Evolutionary conservation across 2,888 invertebrate species (phyloP), one percentile per base, ranked within the genome.

Genomic region (Amorpha juglandis): DNA sequence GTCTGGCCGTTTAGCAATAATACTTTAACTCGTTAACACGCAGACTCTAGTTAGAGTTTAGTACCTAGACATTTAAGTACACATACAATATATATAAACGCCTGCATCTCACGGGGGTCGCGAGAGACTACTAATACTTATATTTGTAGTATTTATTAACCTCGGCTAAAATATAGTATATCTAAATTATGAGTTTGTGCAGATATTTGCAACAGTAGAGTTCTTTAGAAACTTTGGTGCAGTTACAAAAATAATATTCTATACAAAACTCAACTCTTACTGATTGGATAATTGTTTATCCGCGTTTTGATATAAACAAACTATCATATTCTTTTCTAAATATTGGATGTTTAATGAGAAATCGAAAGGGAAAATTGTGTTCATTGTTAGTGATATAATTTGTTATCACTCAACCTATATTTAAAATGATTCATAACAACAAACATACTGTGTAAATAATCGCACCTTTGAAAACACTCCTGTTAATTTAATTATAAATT

Each of bases 1-100:
- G 70, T 72, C 21, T 63, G 63, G 66, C 70, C 70, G 66, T 75
- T 80, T 80, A 82, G 71, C 74, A 71, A 70, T 58, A 68, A 21
- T 66, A 64, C 14, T 12, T 55, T n/a, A 45, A 58, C 14, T 58
- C 48, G 48, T 65, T 65, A 38, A n/a, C 65, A 48, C 38, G 35
- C n/a, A 3, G 8, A 35, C 35, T 58, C 19, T 19, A 42, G 6
- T 6, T 53, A 14, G 14, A 42, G 19, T 50, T 12, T 42, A 58
- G 58, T 42, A 58, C 11, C 19, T 58, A 19, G 9, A 8, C 50
- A 19, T 19, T 50, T 6, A 19, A 50, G 8, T 19, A 50, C 9
- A 50, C 27, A 27, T 27, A 27, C 4, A 27, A 27, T 4, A 27
- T 27, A 27, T 27, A 27, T 4, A 27, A 3, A 27, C 27, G 27